phyloP scores from a whole-genome alignment of 2,888 invertebrate species.

The Rhopalosiphum nymphaeae region DNA sequence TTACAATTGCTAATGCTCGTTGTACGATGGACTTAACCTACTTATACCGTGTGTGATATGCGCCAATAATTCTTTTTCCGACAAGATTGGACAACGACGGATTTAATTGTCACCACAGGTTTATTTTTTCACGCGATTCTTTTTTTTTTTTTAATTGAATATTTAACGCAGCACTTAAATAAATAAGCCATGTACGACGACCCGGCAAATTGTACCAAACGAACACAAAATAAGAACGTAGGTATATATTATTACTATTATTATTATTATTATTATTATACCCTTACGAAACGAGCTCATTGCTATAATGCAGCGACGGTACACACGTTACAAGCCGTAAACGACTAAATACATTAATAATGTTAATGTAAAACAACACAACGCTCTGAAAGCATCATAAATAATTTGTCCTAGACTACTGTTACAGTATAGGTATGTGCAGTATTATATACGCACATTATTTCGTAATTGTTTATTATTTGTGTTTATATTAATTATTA shows the following conservation, averaged over 20 bases:
- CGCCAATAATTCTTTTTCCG: neutral
- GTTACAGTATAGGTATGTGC: neutral
- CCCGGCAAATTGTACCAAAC: neutral
- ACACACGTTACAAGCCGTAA: slow-evolving; percentile 21
- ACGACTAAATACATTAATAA: slow-evolving; percentile 34
- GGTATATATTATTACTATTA: neutral
- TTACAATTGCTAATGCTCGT: no score
- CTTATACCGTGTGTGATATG: no score
- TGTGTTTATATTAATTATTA: neutral
- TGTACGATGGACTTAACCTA: no score
- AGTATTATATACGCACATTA: neutral
- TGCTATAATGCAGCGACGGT: neutral
- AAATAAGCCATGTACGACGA: neutral
- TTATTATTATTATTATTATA: neutral
- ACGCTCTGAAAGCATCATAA: slow-evolving; percentile 44
- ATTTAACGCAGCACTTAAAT: neutral
- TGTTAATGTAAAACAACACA: slow-evolving; percentile 8
- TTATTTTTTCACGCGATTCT: neutral
- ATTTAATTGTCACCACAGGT: neutral
- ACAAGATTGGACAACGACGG: neutral
- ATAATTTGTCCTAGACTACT: slow-evolving; percentile 25
- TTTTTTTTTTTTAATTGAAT: neutral
- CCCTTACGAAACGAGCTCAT: neutral
- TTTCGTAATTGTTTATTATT: slow-evolving; percentile 15
- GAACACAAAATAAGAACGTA: neutral